These are phyloP conservation scores for Microctenopoma steveboyesi DNA, from an alignment of 2,797 vertebrate genomes.

Conservation along the genomic window DNA sequence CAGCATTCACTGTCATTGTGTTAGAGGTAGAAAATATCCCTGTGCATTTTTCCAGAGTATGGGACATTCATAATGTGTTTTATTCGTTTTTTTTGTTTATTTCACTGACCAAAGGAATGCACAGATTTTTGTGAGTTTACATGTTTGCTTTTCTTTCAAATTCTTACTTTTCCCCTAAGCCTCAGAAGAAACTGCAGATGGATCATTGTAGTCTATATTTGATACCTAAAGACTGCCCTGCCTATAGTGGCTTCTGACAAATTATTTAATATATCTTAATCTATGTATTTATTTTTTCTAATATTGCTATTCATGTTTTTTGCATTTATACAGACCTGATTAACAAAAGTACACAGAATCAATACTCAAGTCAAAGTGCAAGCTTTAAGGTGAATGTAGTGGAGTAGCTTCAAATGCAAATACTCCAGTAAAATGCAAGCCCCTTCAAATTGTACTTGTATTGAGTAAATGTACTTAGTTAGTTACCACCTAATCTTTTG, in stretches of 20 bases:
- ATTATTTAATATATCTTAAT: conserved; percentile 22
- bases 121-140: conserved; percentile 44
- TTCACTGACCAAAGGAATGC: conserved; percentile 35
- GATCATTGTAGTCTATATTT: conserved; percentile 15
- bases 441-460: too few relatives aligned
- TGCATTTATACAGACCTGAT: conserved; percentile 5
- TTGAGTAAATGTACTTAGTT: too few relatives aligned
- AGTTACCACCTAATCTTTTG: neutral
- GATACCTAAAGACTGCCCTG: conserved; percentile 11
- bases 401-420: too few relatives aligned
- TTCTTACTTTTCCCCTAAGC: conserved; percentile 13
- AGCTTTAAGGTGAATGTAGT: too few relatives aligned
- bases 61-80: conserved; percentile 25
- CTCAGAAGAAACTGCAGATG: conserved; percentile 33
- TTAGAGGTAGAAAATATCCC: neutral
- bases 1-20: conserved; percentile 1
- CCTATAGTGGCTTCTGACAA: conserved; percentile 20
- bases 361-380: too few relatives aligned
- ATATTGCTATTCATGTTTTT: conserved; percentile 19
- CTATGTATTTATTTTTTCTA: conserved; percentile 57
- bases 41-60: conserved; percentile 12
- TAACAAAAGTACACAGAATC: neutral
- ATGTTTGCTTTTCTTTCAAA: conserved; percentile 24
- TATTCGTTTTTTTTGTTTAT: neutral
- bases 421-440: too few relatives aligned